Percentiles rank a stretch among this genome's conserved stretches.
These are phyloP conservation scores for Conistra vaccinii DNA, from an alignment of 2,888 invertebrate genomes.

Conservation along the genomic window DNA sequence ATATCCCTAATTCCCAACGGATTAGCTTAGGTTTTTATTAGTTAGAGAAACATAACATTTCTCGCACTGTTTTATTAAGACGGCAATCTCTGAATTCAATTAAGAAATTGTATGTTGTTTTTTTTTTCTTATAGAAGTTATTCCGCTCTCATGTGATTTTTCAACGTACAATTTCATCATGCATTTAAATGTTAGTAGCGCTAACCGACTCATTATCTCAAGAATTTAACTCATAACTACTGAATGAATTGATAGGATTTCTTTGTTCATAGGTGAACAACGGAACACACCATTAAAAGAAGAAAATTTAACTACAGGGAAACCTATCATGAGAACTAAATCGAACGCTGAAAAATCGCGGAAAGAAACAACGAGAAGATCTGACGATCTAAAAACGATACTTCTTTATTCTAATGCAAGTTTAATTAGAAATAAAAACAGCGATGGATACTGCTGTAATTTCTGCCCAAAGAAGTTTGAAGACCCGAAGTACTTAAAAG, in stretches of 20 bases:
- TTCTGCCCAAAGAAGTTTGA: conserved; percentile 69
- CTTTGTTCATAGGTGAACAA: conserved; percentile 63
- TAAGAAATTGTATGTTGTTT: background rate
- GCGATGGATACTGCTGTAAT: conserved; percentile 67
- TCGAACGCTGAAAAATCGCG: conserved; percentile 9
- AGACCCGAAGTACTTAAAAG: conserved; percentile 68
- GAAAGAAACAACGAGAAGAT: conserved; percentile 51
- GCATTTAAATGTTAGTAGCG: background rate
- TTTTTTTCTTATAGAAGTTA: background rate
- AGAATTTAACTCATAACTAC: conserved; percentile 3
- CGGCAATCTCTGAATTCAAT: background rate
- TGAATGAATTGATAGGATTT: conserved; percentile 56
- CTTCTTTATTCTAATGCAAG: conserved; percentile 70
- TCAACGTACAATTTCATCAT: background rate
- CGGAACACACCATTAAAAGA: conserved; percentile 57
- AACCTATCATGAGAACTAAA: conserved; percentile 2
- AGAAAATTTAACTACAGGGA: conserved; percentile 33
- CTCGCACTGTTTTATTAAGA: background rate
- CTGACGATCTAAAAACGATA: conserved; percentile 61
- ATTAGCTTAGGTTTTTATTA: background rate
- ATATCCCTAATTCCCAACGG: background rate
- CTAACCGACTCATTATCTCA: background rate
- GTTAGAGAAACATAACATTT: background rate
- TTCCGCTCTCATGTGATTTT: conserved; percentile 15
- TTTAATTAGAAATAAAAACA: conserved; percentile 66